Evolutionary conservation across 1,140 invertebrate species (phyloP), one percentile per base, ranked within the genome.

Genomic region (Acromyrmex echinatior): DNA sequence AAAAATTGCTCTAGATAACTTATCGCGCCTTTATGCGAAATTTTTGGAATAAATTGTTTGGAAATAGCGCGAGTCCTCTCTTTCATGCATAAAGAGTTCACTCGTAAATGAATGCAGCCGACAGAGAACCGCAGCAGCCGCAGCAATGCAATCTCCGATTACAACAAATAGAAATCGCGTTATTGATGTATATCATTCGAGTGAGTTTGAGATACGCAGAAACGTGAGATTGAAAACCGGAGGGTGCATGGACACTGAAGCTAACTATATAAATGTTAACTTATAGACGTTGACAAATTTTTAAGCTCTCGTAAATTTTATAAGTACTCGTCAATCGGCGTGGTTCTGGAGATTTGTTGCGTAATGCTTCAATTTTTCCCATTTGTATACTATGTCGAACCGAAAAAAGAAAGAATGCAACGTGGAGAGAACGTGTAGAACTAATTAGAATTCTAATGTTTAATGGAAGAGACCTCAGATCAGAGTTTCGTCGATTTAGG

Each of bases 251-350:
- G 68, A 60, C 56, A 74, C 18, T 82, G 28, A 70, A 80, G 56
- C 39, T 80, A 70, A 82, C 35, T 82, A 82, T 35, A 68, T 82
- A 82, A 82, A 82, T 82, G 68, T 82, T 82, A 80, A 82, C 68
- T 74, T 74, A 82, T 82, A 82, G 25, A 73, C 68, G 80, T 82
- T 82, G 80, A 82, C 80, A 82, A 82, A 82, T 82, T 82, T 82
- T 82, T 82, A 82, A 82, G 53, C 80, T 82, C 68, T 82, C 80
- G 53, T 82, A 82, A 82, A 82, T 82, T 82, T 82, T 82, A 62
- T 82, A 82, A 82, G 68, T 82, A 82, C 68, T 82, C 14, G 78
- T 80, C 68, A 74, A 73, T 82, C 80, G 68, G 68, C 53, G 80
- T 82, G 80, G 80, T 82, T 82, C 80, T 82, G 80, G 80, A 82